These are phyloP conservation scores for Silurus meridionalis DNA, from an alignment of 2,113 vertebrate genomes.

Conservation along the genomic window DNA sequence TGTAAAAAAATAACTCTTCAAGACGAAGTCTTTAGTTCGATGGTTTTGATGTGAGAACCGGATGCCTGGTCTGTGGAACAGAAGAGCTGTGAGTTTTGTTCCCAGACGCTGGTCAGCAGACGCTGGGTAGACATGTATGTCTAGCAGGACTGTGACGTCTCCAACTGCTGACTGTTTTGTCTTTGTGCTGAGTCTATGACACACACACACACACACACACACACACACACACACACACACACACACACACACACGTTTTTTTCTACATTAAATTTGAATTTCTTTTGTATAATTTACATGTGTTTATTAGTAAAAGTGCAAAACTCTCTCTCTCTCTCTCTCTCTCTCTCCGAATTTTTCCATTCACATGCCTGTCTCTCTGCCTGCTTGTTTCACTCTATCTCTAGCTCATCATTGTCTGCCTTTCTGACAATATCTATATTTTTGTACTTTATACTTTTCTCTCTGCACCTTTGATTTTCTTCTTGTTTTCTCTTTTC, in stretches of 20 bases:
- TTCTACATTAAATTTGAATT: not conserved
- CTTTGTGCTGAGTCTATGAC: constrained; percentile 12
- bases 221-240: constrained; percentile 10
- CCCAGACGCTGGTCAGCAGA: constrained; percentile 39
- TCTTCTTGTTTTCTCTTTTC: not conserved
- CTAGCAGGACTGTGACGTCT: constrained; percentile 15
- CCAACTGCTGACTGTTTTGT: constrained; percentile 27
- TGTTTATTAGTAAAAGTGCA: not conserved
- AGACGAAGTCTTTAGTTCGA: constrained; percentile 18
- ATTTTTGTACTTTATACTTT: not conserved
- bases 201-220: not conserved
- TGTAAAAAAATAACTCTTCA: constrained; percentile 6
- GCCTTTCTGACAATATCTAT: not conserved
- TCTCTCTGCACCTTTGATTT: no score
- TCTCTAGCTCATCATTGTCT: not conserved
- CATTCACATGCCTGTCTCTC: not conserved
- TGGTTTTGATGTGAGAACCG: not conserved
- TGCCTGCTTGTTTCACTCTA: not conserved
- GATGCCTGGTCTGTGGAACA: constrained; percentile 43
- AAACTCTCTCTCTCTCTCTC: not conserved
- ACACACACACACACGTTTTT: not conserved
- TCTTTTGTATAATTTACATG: not conserved
- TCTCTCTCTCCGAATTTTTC: not conserved
- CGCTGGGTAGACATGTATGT: not conserved
- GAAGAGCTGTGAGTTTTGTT: constrained; percentile 27